These are phyloP conservation scores for Lepidochrysops patricia DNA, from an alignment of 2,888 invertebrate species.

Conservation along the genomic window DNA sequence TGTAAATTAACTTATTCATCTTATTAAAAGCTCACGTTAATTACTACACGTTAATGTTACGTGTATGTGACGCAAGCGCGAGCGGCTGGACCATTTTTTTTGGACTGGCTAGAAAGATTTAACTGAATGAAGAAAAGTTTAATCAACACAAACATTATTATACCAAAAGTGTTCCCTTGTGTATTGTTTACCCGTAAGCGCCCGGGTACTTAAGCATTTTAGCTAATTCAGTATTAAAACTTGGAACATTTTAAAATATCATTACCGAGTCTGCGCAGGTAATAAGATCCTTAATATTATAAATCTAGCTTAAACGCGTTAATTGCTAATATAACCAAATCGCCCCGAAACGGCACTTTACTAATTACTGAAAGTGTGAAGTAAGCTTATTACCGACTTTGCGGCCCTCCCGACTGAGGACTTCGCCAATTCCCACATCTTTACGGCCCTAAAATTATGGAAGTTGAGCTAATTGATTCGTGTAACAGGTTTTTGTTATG, in stretches of 20 bases:
- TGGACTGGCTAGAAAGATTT: too few species aligned
- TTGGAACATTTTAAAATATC: neutral
- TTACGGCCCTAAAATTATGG: neutral
- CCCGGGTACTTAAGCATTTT: too few species aligned
- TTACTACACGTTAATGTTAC: too few species aligned
- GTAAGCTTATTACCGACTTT: slow-evolving; percentile 13
- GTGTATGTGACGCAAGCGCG: too few species aligned
- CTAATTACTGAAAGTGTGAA: slow-evolving; percentile 10
- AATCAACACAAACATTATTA: too few species aligned
- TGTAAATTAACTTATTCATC: too few species aligned
- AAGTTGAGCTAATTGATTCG: neutral
- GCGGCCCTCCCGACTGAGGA: neutral
- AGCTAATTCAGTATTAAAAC: too few species aligned
- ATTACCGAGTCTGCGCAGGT: neutral
- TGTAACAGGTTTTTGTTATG: neutral
- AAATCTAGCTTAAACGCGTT: neutral
- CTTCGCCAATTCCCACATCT: slow-evolving; percentile 5
- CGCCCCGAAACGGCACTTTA: neutral
- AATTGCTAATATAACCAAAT: slow-evolving; percentile 10
- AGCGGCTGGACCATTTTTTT: too few species aligned
- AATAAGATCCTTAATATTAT: neutral
- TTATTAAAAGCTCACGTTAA: too few species aligned
- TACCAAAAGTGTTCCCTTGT: too few species aligned
- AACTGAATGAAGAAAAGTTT: too few species aligned
- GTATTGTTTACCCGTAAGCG: too few species aligned